A percentile compares a stretch with the other conserved stretches of the same genome.
phyloP scores from a whole-genome alignment of 1,140 invertebrate genomes.

The Polypedilum vanderplanki region DNA sequence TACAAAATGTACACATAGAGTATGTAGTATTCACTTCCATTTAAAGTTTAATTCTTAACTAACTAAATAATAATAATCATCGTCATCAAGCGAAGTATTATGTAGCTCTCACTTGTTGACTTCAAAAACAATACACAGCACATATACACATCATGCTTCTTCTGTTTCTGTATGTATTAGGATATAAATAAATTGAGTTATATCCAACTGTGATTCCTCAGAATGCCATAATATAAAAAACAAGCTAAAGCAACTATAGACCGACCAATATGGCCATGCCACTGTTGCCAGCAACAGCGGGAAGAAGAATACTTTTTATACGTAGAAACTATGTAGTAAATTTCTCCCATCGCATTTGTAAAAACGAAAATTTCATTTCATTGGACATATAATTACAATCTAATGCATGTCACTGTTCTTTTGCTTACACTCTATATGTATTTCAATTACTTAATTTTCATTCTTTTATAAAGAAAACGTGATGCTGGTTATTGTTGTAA shows the following conservation, averaged over 20 bases:
- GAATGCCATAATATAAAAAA: not conserved
- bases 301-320: not conserved
- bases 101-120: conserved; percentile 1
- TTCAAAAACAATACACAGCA: conserved; percentile 22
- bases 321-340: conserved; percentile 2
- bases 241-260: not conserved
- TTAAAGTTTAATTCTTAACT: conserved; percentile 9
- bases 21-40: not conserved
- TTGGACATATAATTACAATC: not conserved
- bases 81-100: not conserved
- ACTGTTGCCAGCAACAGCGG: conserved; percentile 4
- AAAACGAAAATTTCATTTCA: not conserved
- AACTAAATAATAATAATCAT: conserved; percentile 9
- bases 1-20: too few relatives aligned
- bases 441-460: too few relatives aligned
- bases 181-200: conserved; percentile 28
- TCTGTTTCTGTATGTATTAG: not conserved
- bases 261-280: not conserved
- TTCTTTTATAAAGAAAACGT: too few relatives aligned
- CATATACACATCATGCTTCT: too few relatives aligned
- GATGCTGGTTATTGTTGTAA: too few relatives aligned
- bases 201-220: not conserved
- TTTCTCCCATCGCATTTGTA: not conserved
- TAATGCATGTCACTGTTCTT: conserved; percentile 12
- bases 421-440: not conserved